These are phyloP conservation scores for Schizopygopsis malacanthus DNA, from an alignment of 2,797 vertebrate species.

Conservation along the genomic window DNA sequence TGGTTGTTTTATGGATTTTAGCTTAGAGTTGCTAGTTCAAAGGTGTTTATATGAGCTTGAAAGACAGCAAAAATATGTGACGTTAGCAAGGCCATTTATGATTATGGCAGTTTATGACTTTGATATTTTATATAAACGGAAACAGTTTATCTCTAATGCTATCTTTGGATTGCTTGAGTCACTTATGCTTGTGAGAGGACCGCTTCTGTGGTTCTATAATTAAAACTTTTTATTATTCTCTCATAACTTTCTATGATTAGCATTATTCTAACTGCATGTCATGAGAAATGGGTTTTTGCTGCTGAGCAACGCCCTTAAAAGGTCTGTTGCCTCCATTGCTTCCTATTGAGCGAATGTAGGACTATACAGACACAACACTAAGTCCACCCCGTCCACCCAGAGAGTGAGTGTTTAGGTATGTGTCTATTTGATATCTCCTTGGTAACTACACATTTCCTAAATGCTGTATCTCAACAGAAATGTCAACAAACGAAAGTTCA, in stretches of 20 bases:
- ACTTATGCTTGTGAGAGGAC: not conserved
- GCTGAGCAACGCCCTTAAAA: slow-evolving; percentile 24
- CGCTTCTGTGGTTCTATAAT: not conserved
- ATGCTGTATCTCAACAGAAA: not conserved
- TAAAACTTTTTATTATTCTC: slow-evolving; percentile 25
- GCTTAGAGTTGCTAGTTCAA: not conserved
- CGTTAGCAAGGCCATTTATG: not conserved
- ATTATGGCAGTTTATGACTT: not conserved
- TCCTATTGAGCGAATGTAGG: not conserved
- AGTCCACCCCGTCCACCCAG: not conserved
- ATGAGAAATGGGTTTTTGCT: slow-evolving; percentile 43
- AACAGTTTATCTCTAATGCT: not conserved
- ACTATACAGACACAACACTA: slow-evolving; percentile 56
- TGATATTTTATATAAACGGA: not conserved
- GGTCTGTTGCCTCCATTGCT: not conserved
- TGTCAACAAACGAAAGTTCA: not conserved
- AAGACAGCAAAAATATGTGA: not conserved
- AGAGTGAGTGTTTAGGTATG: slow-evolving; percentile 15
- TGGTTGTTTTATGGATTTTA: not conserved
- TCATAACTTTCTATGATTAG: slow-evolving; percentile 21
- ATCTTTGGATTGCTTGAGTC: not conserved
- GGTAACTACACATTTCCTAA: slow-evolving; percentile 24
- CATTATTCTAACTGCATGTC: not conserved
- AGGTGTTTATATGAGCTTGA: not conserved
- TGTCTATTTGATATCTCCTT: slow-evolving; percentile 21